phyloP scores from a whole-genome alignment of 2,113 vertebrate species.

The Tachuris rubrigastra region DNA sequence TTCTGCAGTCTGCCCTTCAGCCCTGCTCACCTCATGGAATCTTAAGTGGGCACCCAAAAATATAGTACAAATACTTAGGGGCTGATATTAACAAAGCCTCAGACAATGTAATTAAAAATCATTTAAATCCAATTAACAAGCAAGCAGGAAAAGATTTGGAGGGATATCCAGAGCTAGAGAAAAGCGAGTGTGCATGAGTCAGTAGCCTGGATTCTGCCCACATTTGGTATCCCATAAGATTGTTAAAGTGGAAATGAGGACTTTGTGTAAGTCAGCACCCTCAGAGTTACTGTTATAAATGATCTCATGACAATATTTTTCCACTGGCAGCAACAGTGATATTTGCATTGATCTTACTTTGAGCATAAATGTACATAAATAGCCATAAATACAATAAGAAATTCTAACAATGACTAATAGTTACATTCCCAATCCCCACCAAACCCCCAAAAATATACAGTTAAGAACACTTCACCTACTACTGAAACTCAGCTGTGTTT shows the following conservation, averaged over 20 bases:
- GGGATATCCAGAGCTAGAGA: neutral
- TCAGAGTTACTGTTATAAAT: neutral
- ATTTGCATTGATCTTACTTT: neutral
- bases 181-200: neutral
- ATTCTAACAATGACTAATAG: neutral
- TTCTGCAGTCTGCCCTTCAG: conserved; percentile 63
- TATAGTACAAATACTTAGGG: neutral
- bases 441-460: neutral
- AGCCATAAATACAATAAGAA: neutral
- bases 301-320: neutral
- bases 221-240: neutral
- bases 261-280: neutral
- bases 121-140: conserved; percentile 37
- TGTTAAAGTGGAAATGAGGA: neutral
- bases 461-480: neutral
- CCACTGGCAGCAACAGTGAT: neutral
- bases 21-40: conserved; percentile 18
- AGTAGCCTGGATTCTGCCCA: neutral
- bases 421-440: neutral
- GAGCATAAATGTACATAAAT: neutral
- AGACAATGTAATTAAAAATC: conserved; percentile 24
- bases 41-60: conserved; percentile 40
- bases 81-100: conserved; percentile 23
- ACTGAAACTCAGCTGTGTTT: neutral
- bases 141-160: conserved; percentile 12